Evolutionary conservation across 2,888 invertebrate species (phyloP).

Genomic region (Drosophila kanekoi): DNA sequence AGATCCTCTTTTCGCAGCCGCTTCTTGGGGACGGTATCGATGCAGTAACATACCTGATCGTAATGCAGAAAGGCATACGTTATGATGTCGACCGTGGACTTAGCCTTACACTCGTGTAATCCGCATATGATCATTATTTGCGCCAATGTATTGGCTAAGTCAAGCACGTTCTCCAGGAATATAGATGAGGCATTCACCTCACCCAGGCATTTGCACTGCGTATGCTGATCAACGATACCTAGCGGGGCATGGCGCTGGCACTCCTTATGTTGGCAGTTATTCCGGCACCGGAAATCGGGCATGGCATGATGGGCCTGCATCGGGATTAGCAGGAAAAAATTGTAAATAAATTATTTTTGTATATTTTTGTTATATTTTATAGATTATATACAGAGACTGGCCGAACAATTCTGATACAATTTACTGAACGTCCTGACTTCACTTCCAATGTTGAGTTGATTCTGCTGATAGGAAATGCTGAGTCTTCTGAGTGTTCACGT

Average conservation of each 20-base stretch:
- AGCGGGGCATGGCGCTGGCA: slow-evolving; percentile 80
- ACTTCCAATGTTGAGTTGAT: background rate
- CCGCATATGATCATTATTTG: slow-evolving; percentile 83
- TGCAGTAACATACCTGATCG: slow-evolving; percentile 82
- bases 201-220: slow-evolving; percentile 68
- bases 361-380: slow-evolving; percentile 22
- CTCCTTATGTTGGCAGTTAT: slow-evolving; percentile 79
- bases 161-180: slow-evolving; percentile 82
- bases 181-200: slow-evolving; percentile 81
- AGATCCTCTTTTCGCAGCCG: slow-evolving; percentile 81
- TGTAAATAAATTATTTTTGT: slow-evolving; percentile 1
- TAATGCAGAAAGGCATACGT: slow-evolving; percentile 82
- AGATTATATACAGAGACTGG: slow-evolving; percentile 32
- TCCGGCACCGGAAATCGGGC: slow-evolving; percentile 77
- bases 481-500: background rate
- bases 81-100: slow-evolving; percentile 81
- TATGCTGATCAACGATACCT: slow-evolving; percentile 78
- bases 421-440: slow-evolving; percentile 3
- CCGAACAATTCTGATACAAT: slow-evolving; percentile 43
- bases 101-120: slow-evolving; percentile 84
- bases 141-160: slow-evolving; percentile 79
- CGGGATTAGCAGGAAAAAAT: slow-evolving; percentile 5
- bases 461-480: background rate
- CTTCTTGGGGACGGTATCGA: slow-evolving; percentile 78
- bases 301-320: slow-evolving; percentile 82